phyloP scores from a whole-genome alignment of 2,113 vertebrate species.

The Trinectes maculatus region DNA sequence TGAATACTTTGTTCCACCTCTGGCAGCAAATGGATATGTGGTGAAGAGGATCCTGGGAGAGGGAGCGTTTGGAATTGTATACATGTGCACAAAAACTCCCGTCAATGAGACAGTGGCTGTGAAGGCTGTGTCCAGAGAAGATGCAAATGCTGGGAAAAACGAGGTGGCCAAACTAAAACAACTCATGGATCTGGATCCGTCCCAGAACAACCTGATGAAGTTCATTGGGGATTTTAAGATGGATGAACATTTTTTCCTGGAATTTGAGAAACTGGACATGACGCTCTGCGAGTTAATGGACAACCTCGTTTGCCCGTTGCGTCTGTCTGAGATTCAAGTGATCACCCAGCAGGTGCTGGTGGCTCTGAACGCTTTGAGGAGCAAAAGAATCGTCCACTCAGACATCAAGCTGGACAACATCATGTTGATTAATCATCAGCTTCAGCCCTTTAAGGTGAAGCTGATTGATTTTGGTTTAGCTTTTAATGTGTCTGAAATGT shows the following conservation, averaged over 20 bases:
- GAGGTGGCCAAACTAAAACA: not conserved
- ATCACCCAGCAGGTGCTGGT: slow-evolving; percentile 6
- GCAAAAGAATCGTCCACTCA: not conserved
- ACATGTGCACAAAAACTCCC: too few species aligned
- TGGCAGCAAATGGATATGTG: too few species aligned
- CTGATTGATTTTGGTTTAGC: slow-evolving; percentile 11
- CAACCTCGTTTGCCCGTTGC: not conserved
- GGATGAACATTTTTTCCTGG: not conserved
- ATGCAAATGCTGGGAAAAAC: too few species aligned
- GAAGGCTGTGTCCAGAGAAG: not conserved
- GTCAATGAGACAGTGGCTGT: not conserved
- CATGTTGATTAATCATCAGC: not conserved
- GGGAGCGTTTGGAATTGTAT: not conserved
- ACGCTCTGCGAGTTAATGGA: not conserved
- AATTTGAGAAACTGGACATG: not conserved
- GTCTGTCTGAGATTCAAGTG: not conserved
- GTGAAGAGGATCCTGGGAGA: not conserved
- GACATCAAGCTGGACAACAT: slow-evolving; percentile 7
- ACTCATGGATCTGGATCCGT: not conserved
- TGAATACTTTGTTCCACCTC: too few species aligned
- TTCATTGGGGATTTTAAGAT: not conserved
- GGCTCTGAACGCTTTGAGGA: not conserved
- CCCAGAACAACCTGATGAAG: not conserved
- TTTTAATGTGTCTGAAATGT: not conserved
- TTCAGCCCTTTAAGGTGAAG: not conserved